Evolutionary conservation across 1,140 invertebrate genomes (phyloP).

Genomic region (Bombus sibiricus): DNA sequence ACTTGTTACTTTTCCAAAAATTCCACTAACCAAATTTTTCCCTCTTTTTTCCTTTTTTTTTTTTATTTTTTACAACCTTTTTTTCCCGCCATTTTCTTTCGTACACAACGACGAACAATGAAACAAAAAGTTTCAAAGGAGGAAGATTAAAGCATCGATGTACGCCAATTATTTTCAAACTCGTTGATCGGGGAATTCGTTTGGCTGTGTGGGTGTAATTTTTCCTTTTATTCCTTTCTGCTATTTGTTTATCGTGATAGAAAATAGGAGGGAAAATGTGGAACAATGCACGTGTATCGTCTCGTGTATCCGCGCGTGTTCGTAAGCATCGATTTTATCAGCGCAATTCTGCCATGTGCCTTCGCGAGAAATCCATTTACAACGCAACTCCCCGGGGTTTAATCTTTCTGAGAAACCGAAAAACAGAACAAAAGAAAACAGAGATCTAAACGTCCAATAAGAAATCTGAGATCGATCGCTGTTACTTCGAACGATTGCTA

Average conservation of each 20-base stretch:
- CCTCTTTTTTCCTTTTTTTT: no score
- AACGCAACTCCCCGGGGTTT: no score
- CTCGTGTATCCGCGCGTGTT: background rate
- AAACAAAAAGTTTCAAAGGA: background rate
- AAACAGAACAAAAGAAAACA: no score
- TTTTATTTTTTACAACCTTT: no score
- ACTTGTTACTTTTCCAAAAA: background rate
- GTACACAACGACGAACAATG: background rate
- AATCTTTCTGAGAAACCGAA: no score
- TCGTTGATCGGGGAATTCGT: background rate
- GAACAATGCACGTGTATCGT: background rate
- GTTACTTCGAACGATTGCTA: no score
- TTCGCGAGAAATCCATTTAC: background rate
- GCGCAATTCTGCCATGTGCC: constrained; percentile 4
- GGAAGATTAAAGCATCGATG: background rate
- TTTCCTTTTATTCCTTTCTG: background rate
- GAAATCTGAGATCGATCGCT: no score
- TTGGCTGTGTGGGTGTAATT: background rate
- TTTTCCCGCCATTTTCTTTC: no score
- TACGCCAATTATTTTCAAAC: background rate
- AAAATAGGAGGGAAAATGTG: background rate
- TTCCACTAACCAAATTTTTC: no score
- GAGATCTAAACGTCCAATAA: no score
- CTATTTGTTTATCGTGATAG: background rate
- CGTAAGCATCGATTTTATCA: constrained; percentile 17